A percentile compares a stretch with the other conserved stretches of the same genome.
phyloP scores from a whole-genome alignment of 2,888 invertebrate species.

The Tryphoninae sp. region DNA sequence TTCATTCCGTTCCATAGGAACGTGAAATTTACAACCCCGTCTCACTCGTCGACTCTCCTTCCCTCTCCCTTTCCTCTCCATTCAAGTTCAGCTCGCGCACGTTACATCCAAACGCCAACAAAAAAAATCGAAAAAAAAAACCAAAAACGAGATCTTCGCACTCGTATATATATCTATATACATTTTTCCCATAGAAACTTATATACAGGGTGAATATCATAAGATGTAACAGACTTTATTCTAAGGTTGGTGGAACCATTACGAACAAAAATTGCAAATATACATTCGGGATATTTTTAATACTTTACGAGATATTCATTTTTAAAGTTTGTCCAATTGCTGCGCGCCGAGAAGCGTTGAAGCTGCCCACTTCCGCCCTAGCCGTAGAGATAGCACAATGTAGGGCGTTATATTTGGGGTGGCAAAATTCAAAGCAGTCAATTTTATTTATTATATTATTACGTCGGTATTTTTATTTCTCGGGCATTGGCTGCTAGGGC shows the following conservation, averaged over 20 bases:
- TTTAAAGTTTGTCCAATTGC: no score
- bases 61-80: constrained; percentile 28
- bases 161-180: not conserved
- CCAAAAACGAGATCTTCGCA: not conserved
- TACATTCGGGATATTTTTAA: not conserved
- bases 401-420: no score
- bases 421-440: no score
- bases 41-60: constrained; percentile 14
- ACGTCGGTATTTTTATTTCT: no score
- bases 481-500: no score
- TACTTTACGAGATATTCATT: no score
- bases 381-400: no score
- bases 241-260: no score
- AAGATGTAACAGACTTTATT: no score
- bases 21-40: constrained; percentile 59
- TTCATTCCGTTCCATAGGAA: constrained; percentile 64
- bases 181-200: not conserved
- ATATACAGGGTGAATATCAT: not conserved
- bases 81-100: constrained; percentile 39
- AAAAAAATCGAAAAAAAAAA: not conserved
- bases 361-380: no score
- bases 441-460: no score
- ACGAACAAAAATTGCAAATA: not conserved
- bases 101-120: constrained; percentile 5
- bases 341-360: no score